phyloP scores from a whole-genome alignment of 2,888 invertebrate species.

The Heliconius ethilla region DNA sequence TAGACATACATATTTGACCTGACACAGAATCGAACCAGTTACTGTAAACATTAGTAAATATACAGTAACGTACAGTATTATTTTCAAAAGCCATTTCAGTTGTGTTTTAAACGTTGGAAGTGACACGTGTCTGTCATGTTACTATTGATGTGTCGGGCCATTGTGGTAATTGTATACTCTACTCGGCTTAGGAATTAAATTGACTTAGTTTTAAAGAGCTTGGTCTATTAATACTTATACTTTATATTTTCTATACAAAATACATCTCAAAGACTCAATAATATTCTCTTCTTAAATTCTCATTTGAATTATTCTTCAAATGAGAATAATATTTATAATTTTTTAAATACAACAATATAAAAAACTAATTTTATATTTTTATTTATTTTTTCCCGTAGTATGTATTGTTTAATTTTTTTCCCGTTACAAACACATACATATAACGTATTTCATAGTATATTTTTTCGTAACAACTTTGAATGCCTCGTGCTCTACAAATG shows the following conservation, averaged over 20 bases:
- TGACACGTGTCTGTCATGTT: slow-evolving; percentile 34
- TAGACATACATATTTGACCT: background rate
- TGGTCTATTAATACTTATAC: background rate
- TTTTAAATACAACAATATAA: background rate
- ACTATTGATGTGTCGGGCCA: slow-evolving; percentile 25
- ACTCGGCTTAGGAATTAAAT: slow-evolving; percentile 19
- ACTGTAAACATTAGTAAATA: slow-evolving; percentile 4
- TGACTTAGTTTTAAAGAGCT: slow-evolving; percentile 15
- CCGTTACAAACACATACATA: background rate
- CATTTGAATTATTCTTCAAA: too few species aligned
- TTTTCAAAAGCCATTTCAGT: slow-evolving; percentile 15
- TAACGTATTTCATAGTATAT: background rate
- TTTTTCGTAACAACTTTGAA: slow-evolving; percentile 4
- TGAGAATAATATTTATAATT: background rate
- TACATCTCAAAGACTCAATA: too few species aligned
- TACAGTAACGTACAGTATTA: background rate
- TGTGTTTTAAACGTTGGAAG: slow-evolving; percentile 15
- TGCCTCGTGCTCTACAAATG: background rate
- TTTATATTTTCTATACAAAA: background rate
- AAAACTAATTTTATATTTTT: background rate
- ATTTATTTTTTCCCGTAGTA: background rate
- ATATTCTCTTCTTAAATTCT: background rate
- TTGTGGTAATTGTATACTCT: background rate
- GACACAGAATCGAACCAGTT: slow-evolving; percentile 9
- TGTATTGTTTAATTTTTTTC: too few species aligned